Evolutionary conservation across 2,113 vertebrate species (phyloP).

Genomic region (Mobula birostris): DNA sequence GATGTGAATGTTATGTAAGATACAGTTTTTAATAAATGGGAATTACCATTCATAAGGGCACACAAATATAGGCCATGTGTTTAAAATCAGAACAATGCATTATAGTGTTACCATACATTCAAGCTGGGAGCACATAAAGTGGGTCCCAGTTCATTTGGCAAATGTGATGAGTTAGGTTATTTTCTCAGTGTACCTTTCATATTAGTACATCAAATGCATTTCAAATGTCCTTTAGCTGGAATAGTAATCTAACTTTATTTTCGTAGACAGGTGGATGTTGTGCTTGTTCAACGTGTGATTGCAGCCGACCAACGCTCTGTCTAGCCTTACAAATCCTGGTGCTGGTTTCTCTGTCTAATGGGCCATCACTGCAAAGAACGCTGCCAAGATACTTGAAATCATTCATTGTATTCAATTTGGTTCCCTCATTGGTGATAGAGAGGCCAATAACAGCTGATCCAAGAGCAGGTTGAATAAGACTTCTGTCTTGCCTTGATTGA

Average conservation of each 20-base stretch:
- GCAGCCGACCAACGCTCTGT: too few species aligned
- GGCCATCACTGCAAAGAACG: too few species aligned
- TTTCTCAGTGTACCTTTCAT: not conserved
- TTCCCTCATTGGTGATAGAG: too few species aligned
- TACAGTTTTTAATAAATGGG: conserved; percentile 33
- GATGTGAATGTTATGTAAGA: not conserved
- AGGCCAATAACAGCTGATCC: too few species aligned
- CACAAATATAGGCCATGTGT: conserved; percentile 11
- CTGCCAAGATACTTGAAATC: too few species aligned
- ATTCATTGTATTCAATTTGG: too few species aligned
- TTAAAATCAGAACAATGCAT: conserved; percentile 1
- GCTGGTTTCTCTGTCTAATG: too few species aligned
- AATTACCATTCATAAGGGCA: conserved; percentile 7
- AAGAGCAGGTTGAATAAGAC: too few species aligned
- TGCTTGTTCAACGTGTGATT: too few species aligned
- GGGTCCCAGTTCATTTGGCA: not conserved
- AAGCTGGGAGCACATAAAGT: not conserved
- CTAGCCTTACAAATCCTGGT: too few species aligned
- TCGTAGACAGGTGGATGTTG: too few species aligned
- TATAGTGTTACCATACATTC: not conserved
- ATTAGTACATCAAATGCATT: not conserved
- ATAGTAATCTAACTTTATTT: not conserved
- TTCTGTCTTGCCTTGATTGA: too few species aligned
- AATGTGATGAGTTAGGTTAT: not conserved
- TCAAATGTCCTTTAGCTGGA: not conserved